Base-by-base conservation (phyloP, 2,113 vertebrate species). In the Zosterops japonicus region DNA sequence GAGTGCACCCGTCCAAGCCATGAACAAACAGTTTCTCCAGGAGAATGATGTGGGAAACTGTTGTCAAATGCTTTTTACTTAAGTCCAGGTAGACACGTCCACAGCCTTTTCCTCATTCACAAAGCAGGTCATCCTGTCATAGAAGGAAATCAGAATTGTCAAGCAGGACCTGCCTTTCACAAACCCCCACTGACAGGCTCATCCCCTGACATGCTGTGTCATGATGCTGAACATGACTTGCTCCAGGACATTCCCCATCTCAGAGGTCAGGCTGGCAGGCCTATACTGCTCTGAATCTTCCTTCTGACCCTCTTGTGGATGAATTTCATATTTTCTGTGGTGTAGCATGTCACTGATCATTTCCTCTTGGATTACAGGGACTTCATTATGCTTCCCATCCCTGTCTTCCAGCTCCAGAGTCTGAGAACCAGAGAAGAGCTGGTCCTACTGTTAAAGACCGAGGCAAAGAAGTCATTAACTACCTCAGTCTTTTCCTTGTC, bases 21-120 rank as follows among this genome's bases (percentile, higher is more conserved):
- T 9, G 20, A 53, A 75, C 41, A 57, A 35, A n/a, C 23, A 23
- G 23, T 46, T 82, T 46, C 39, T n/a, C 33, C n/a, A 31, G 24
- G 46, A 60, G 13, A 60, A n/a, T 20, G 8, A 53, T 47, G 17
- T 35, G 28, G 28, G n/a, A 68, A 82, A n/a, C 6, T 5, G 1
- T 47, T 60, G 23, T 53, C 19, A 60, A 25, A 52, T 21, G n/a
- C 3, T n/a, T 46, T 68, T 46, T 39, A n/a, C 28, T 25, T 29
- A 16, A 46, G 15, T 59, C 12, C 59, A 50, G 9, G 7, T 28
- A 44, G 36, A 59, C 2, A 35, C 0, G 0, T 20, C 10, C 8
- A 21, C 28, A 52, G 18, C 16, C 5, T 46, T 68, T 47, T 16
- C 9, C 13, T 67, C n/a, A 47, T n/a, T 82, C 33, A 68, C 23